Percentiles rank a stretch among this genome's conserved stretches.
phyloP scores from a whole-genome alignment of 2,113 vertebrate species.

The Anhinga rufa region DNA sequence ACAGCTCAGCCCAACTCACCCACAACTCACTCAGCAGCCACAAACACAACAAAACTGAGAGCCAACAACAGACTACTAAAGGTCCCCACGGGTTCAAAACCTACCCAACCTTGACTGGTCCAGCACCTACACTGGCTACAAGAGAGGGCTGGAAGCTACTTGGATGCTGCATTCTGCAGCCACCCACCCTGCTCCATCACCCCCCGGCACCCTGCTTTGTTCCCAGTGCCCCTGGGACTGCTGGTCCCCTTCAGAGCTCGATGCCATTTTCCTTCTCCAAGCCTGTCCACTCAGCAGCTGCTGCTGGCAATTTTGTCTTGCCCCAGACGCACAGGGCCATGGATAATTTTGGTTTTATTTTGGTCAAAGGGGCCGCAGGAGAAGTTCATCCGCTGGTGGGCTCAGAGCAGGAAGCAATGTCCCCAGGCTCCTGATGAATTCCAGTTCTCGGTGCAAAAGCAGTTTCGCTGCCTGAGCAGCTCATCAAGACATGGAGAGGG shows the following conservation, averaged over 20 bases:
- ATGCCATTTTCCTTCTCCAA: not conserved
- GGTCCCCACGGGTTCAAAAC: not conserved
- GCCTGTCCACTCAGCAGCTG: not conserved
- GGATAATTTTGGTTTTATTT: not conserved
- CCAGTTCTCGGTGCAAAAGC: not conserved
- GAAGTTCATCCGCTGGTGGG: not conserved
- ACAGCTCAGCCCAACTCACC: not conserved
- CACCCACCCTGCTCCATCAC: not conserved
- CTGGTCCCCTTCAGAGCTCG: not conserved
- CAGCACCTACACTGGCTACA: not conserved
- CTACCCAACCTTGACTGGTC: not conserved
- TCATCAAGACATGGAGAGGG: not conserved
- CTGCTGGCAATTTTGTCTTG: not conserved
- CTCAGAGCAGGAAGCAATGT: not conserved
- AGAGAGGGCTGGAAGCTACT: not conserved
- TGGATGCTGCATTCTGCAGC: not conserved
- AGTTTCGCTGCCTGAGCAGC: slow-evolving; percentile 22
- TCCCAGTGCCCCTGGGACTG: not conserved
- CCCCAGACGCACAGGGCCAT: not conserved
- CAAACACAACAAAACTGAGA: not conserved
- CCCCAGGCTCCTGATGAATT: not conserved
- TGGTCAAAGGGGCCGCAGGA: not conserved
- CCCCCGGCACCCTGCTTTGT: not conserved
- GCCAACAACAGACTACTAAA: not conserved
- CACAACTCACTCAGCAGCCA: not conserved